Evolutionary conservation across 2,888 invertebrate genomes (phyloP), one percentile per base, ranked within the genome.

Genomic region (Bhutanitis thaidina): DNA sequence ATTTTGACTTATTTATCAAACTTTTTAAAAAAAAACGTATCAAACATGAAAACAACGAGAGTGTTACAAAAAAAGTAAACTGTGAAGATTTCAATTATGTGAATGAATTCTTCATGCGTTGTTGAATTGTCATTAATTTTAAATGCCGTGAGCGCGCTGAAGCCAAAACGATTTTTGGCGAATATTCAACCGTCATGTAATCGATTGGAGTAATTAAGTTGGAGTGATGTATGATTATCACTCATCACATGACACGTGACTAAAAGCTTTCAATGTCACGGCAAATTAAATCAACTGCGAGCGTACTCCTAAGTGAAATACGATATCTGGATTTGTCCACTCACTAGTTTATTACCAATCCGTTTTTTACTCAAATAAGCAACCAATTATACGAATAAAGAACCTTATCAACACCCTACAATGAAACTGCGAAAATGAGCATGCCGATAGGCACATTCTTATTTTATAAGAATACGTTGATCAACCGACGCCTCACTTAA

Each of bases 211-310:
- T 74, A 76, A 77, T 81, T 77, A 79, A 77, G 75, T 79, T n/a
- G n/a, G n/a, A 74, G 80, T 84, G 77, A 70, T 67, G 65, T 76
- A n/a, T n/a, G n/a, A n/a, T n/a, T n/a, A 75, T 74, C 74, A 73
- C 62, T 75, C 72, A 71, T 69, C 57, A 54, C 54, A 72, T 76
- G 79, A 77, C 71, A 69, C 70, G 66, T 80, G 86, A 83, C 82
- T 84, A 83, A 85, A 80, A 77, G 78, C 78, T 73, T 77, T 85
- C 82, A 79, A 77, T 71, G 80, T 74, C 62, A 62, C 61, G 59
- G 55, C 67, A 66, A 66, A 73, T 71, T 74, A 69, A 71, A 80
- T 83, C 77, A 77, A 70, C 69, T 65, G 64, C 52, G 64, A 59
- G 56, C 45, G 56, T 52, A 41, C 59, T 58, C 43, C 66, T 61